Evolutionary conservation across 2,113 vertebrate genomes (phyloP).

Genomic region (Poeciliopsis prolifica): DNA sequence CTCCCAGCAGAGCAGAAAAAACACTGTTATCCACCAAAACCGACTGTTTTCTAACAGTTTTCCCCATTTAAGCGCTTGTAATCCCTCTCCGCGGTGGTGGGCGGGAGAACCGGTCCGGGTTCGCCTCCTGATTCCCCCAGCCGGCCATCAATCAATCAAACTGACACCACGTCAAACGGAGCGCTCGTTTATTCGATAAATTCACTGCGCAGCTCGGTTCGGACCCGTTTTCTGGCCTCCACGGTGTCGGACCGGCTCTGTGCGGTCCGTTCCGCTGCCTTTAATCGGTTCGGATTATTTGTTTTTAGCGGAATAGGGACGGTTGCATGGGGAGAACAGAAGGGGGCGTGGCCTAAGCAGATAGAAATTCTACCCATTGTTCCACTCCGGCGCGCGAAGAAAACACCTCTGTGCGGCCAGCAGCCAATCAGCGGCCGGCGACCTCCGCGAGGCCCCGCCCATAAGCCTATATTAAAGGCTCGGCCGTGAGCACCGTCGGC

Average conservation of each 20-base stretch:
- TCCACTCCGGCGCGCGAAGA: slow-evolving; percentile 78
- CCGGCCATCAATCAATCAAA: slow-evolving; percentile 70
- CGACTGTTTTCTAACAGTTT: not conserved
- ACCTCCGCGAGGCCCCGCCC: slow-evolving; percentile 70
- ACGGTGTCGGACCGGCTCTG: rapidly evolving
- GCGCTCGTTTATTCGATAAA: not conserved
- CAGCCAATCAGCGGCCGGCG: slow-evolving; percentile 74
- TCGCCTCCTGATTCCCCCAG: slow-evolving; percentile 43
- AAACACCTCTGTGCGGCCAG: slow-evolving; percentile 55
- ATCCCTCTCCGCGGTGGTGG: slow-evolving; percentile 40
- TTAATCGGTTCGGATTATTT: slow-evolving; percentile 20
- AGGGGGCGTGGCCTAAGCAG: slow-evolving; percentile 72
- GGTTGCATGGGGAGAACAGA: slow-evolving; percentile 9
- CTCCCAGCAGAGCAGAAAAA: not conserved
- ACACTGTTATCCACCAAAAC: slow-evolving; percentile 3
- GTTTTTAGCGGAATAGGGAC: slow-evolving; percentile 31
- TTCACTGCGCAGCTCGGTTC: slow-evolving; percentile 26
- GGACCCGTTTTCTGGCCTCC: not conserved
- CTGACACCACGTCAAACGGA: slow-evolving; percentile 36
- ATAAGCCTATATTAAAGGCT: slow-evolving; percentile 73
- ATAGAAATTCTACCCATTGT: slow-evolving; percentile 89
- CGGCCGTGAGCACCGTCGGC: slow-evolving; percentile 69
- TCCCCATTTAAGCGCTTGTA: not conserved
- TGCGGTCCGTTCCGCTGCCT: not conserved
- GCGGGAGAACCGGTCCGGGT: slow-evolving; percentile 33